Evolutionary conservation across 2,113 vertebrate genomes (phyloP), one percentile per base, ranked within the genome.

Genomic region (Eclectus roratus): DNA sequence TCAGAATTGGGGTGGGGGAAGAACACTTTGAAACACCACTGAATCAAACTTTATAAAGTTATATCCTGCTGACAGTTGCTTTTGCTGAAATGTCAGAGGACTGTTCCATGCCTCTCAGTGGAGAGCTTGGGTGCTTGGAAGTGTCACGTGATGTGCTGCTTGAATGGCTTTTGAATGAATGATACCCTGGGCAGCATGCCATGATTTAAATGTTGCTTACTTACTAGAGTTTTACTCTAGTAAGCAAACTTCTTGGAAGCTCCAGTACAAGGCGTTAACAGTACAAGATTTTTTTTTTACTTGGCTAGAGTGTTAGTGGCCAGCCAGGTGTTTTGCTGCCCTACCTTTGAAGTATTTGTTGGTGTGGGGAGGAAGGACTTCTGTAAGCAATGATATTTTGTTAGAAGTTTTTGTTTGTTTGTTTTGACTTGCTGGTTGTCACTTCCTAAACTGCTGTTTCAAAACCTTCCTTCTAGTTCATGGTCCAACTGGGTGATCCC

Each of bases 401-500:
- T 35, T 55, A 17, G 25, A 28, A 28, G 37, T 29, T 39, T 63
- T 17, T 63, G 37, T 27, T 41, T 31, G 37, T 76, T 43, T 17
- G 80, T 15, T 20, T 10, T 7, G 47, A 20, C 66, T 87, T 93
- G 17, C 5, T 90, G 49, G 3, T 33, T 89, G 18, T 25, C 66
- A 33, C 19, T 80, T 88, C 28, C 66, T 88, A 80, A 94, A 86
- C 35, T 74, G 7, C 47, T 80, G 72, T 89, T 93, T 91, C 71
- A 84, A n/a, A 86, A 97, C 25, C 63, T 94, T 95, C 61, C 44
- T 96, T 97, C 60, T 94, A 99, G 99, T 93, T 99, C 97, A 33
- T 99, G 98, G 99, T 97, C 97, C 69, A 99, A 94, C 95, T 98
- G 98, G 98, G 83, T 99, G 94, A 98, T 99, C 71, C 99, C 99